phyloP scores from a whole-genome alignment of 2,888 invertebrate genomes.

The Chaetoderma sp. region DNA sequence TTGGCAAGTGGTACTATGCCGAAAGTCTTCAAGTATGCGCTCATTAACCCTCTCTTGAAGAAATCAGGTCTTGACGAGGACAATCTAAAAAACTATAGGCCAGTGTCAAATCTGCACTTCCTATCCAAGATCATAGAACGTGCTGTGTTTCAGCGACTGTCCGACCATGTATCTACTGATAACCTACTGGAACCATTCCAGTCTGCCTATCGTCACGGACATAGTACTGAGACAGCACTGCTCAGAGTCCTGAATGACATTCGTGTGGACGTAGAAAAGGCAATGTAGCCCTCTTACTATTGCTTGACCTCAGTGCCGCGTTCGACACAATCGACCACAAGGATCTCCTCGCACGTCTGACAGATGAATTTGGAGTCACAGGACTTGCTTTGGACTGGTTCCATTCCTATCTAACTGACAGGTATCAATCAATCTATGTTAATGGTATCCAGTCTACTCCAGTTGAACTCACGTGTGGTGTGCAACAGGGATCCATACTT shows the following conservation, averaged over 20 bases:
- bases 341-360: constrained; percentile 8
- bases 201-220: constrained; percentile 16
- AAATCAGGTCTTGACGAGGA: constrained; percentile 13
- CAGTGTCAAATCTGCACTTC: constrained; percentile 24
- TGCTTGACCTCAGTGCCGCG: constrained; percentile 28
- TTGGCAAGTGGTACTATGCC: constrained; percentile 14
- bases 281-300: constrained; percentile 19
- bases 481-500: constrained; percentile 7
- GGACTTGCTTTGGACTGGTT: constrained; percentile 29
- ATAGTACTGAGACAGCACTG: constrained; percentile 20
- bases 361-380: constrained; percentile 10
- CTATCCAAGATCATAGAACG: constrained; percentile 24
- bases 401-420: constrained; percentile 25
- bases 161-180: constrained; percentile 6
- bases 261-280: constrained; percentile 11
- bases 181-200: constrained; percentile 10
- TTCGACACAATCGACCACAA: constrained; percentile 34
- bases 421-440: constrained; percentile 18
- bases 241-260: constrained; percentile 16
- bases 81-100: constrained; percentile 22
- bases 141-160: constrained; percentile 11
- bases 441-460: neutral
- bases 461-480: neutral
- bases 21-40: constrained; percentile 3
- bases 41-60: constrained; percentile 22